phyloP scores from a whole-genome alignment of 2,888 invertebrate genomes.

The Scrobipalpa costella region DNA sequence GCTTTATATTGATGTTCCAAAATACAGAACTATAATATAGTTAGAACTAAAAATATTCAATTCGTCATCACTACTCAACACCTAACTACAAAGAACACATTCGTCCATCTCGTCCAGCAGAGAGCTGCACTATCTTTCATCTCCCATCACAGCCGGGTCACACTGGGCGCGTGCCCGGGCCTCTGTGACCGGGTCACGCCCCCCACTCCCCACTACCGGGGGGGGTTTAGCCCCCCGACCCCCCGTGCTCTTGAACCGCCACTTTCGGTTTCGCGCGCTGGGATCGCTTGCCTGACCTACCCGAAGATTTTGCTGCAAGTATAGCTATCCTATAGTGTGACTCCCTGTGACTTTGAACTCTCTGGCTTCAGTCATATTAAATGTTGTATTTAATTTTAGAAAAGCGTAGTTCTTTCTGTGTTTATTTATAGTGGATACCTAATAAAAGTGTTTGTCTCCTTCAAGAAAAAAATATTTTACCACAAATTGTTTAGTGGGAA shows the following conservation, averaged over 20 bases:
- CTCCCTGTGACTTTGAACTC: slow-evolving; percentile 12
- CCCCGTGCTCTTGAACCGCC: slow-evolving; percentile 66
- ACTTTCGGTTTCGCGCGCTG: slow-evolving; percentile 64
- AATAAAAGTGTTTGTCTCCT: too few relatives aligned
- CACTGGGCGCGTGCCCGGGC: slow-evolving; percentile 41
- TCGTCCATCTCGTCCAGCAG: background rate
- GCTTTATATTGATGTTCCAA: too few relatives aligned
- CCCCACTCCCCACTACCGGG: slow-evolving; percentile 41
- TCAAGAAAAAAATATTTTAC: too few relatives aligned
- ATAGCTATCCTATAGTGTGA: background rate
- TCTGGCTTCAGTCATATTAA: too few relatives aligned
- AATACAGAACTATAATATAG: too few relatives aligned
- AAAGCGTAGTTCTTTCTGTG: too few relatives aligned
- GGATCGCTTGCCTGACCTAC: slow-evolving; percentile 62
- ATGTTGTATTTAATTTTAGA: too few relatives aligned
- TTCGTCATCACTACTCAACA: background rate
- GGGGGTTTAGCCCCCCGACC: slow-evolving; percentile 27
- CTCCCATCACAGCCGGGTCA: background rate
- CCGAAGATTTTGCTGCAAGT: slow-evolving; percentile 47
- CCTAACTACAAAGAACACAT: background rate
- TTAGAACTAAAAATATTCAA: too few relatives aligned
- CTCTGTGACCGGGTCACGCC: slow-evolving; percentile 55
- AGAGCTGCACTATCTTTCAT: slow-evolving; percentile 3
- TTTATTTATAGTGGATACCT: too few relatives aligned
- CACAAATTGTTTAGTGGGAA: too few relatives aligned